Evolutionary conservation across 2,797 vertebrate genomes (phyloP), one percentile per base, ranked within the genome.

Genomic region (Euphonia xanthogaster): DNA sequence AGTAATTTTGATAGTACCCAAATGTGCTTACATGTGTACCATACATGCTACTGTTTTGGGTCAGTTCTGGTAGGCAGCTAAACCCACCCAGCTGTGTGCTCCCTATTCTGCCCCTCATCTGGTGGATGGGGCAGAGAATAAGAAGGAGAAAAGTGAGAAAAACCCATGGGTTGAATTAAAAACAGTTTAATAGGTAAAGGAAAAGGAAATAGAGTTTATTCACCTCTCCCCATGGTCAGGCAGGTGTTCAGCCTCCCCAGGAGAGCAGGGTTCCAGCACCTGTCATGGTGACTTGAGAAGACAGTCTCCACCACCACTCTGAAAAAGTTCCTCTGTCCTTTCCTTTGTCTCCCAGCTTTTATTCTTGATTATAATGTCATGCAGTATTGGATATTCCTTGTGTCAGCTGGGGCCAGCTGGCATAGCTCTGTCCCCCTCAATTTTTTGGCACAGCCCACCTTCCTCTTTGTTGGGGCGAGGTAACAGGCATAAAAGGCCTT

Each of bases 371-470:
- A n/a, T 14, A 25, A 9, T 4, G 8, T 24, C 23, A 6, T 25
- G 19, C 0, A 6, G 2, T 44, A 37, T 5, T 8, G 23, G 8
- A 37, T 77, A 53, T n/a, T 17, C 15, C 15, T 74, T 55, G 62
- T 9, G 7, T 57, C 44, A 42, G 2, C 10, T 37, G 3, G 7
- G 11, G 14, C 21, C 51, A 70, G 23, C 14, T 80, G 27, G 14
- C 6, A 31, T 2, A 31, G 8, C 7, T 45, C 7, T 60, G 10
- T 16, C 12, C 6, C 5, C 35, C 31, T 4, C 27, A 39, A 0
- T 1, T 27, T 84, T 40, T 53, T 54, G 55, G 12, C 65, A 61
- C 9, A 48, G 18, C 12, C 4, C 17, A 20, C 18, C 4, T 20
- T 48, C 31, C 35, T 62, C 2, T 2, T 24, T 24, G 11, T 3